A percentile compares a stretch with the other conserved stretches of the same genome.
Evolutionary conservation across 2,888 invertebrate species (phyloP).

Genomic region (Norana najaformis): DNA sequence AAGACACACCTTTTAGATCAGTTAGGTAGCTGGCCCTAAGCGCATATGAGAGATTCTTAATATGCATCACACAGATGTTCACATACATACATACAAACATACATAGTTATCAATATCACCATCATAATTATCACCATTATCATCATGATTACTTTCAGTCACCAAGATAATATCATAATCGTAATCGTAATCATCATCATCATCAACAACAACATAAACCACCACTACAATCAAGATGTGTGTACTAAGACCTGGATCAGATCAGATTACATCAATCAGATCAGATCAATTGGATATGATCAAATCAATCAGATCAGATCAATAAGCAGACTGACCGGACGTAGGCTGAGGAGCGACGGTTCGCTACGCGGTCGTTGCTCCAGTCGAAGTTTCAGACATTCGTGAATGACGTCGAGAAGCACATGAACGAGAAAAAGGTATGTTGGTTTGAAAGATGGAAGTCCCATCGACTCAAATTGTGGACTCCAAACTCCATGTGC

Average conservation of each 20-base stretch:
- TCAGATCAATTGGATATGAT: background rate
- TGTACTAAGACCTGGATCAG: no score
- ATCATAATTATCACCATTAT: background rate
- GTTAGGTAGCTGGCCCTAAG: no score
- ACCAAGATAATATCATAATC: background rate
- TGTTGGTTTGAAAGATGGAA: slow-evolving; percentile 81
- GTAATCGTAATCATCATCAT: no score
- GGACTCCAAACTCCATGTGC: slow-evolving; percentile 32
- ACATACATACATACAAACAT: no score
- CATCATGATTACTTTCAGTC: background rate
- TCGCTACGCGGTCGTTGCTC: slow-evolving; percentile 68
- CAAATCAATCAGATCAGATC: background rate
- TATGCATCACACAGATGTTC: no score
- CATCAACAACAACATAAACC: no score
- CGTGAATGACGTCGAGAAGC: slow-evolving; percentile 87
- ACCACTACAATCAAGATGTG: no score
- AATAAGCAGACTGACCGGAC: slow-evolving; percentile 69
- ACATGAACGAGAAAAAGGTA: slow-evolving; percentile 84
- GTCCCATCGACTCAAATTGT: slow-evolving; percentile 69
- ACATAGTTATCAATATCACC: no score
- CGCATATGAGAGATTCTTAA: no score
- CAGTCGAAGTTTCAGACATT: slow-evolving; percentile 82
- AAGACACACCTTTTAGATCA: no score
- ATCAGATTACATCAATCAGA: background rate
- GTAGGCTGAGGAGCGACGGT: slow-evolving; percentile 82